A percentile compares a stretch with the other conserved stretches of the same genome.
Conservation (phyloP, 2,888 invertebrate genomes). For the Atrina japonica region DNA sequence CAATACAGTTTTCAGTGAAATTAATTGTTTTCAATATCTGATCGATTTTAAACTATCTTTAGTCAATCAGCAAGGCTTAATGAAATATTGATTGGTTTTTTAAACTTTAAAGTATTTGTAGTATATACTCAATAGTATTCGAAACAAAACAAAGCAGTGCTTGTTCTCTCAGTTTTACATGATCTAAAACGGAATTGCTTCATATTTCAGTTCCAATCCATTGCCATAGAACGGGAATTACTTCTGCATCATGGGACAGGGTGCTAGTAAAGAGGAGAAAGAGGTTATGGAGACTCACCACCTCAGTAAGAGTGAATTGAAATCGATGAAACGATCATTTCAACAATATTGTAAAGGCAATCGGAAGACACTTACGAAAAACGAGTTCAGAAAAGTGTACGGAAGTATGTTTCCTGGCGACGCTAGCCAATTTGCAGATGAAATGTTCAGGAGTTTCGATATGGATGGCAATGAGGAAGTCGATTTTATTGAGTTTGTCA, state of each 20-base stretch:
- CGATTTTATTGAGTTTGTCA: constrained; percentile 25
- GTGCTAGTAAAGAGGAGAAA: constrained; percentile 3
- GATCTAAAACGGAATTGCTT: no score
- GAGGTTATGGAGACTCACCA: constrained; percentile 14
- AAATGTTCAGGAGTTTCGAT: constrained; percentile 23
- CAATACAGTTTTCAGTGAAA: no score
- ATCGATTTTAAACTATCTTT: no score
- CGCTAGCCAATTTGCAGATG: constrained; percentile 6
- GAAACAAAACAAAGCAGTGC: no score
- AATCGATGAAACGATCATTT: constrained; percentile 11
- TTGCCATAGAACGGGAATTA: no score
- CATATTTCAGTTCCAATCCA: no score
- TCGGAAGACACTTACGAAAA: constrained; percentile 7
- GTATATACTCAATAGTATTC: no score
- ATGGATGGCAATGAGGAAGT: constrained; percentile 9
- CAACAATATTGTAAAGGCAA: constrained; percentile 2
- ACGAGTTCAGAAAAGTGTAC: constrained; percentile 16
- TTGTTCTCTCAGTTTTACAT: no score
- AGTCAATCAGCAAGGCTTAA: no score
- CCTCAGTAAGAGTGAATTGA: constrained; percentile 5
- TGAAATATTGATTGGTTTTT: no score
- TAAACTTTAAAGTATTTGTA: no score
- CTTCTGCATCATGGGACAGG: neutral
- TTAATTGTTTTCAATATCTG: no score
- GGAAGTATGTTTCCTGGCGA: constrained; percentile 19